Evolutionary conservation across 1,140 invertebrate species (phyloP).

Genomic region (Hylyphantes graminicola): DNA sequence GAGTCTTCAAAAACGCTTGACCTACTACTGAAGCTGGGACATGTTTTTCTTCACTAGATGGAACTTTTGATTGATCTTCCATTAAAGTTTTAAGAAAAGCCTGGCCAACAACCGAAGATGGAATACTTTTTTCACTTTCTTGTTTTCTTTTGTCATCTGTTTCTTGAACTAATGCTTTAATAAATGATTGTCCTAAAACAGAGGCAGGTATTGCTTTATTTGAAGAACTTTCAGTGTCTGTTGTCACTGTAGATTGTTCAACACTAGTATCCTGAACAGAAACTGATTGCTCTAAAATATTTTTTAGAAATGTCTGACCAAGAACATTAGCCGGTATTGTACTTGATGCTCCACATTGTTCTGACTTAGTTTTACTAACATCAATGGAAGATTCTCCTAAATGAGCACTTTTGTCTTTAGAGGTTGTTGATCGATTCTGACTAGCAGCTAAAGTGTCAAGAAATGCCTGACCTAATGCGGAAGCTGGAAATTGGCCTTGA

Average conservation of each 20-base stretch:
- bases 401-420: neutral
- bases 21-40: constrained; percentile 3
- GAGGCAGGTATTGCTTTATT: constrained; percentile 24
- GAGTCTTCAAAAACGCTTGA: constrained; percentile 23
- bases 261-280: neutral
- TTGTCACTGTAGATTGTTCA: neutral
- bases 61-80: neutral
- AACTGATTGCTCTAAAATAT: constrained; percentile 23
- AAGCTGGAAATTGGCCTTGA: constrained; percentile 28
- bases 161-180: constrained; percentile 43
- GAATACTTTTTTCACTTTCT: constrained; percentile 1
- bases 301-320: constrained; percentile 33
- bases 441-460: constrained; percentile 16
- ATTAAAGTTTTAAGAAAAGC: constrained; percentile 49
- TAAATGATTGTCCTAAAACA: constrained; percentile 48
- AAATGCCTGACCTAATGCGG: constrained; percentile 38
- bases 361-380: neutral
- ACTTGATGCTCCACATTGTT: neutral
- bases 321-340: constrained; percentile 24
- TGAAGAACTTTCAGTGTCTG: neutral
- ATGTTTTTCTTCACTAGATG: neutral
- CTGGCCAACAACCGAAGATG: constrained; percentile 48
- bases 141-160: neutral
- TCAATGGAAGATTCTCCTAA: neutral
- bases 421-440: neutral